Conservation (phyloP, 2,888 invertebrate species). For the Zaprionus obscuricornis region DNA sequence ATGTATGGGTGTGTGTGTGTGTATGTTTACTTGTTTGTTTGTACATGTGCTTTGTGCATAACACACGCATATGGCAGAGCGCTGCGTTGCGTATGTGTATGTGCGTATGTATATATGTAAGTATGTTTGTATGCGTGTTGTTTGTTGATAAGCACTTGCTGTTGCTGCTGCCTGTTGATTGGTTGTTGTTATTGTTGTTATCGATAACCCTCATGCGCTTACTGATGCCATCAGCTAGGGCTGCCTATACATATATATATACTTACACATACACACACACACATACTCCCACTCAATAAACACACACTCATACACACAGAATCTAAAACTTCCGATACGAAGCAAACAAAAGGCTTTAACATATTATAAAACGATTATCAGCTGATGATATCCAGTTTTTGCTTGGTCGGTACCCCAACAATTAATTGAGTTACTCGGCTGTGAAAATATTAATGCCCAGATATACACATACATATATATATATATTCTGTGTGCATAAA, state of each 20-base stretch:
- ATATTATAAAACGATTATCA: conserved; percentile 56
- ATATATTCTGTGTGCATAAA: not conserved
- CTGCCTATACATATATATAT: conserved; percentile 13
- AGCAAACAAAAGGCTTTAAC: conserved; percentile 2
- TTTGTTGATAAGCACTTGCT: conserved; percentile 67
- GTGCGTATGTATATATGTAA: conserved; percentile 2
- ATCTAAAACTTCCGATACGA: no score
- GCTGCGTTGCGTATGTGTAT: conserved; percentile 3
- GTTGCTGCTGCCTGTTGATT: conserved; percentile 31
- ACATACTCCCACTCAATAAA: not conserved
- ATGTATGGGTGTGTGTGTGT: conserved; percentile 13
- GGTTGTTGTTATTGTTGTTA: conserved; percentile 51
- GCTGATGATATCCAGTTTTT: conserved; percentile 34
- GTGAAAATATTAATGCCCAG: conserved; percentile 5
- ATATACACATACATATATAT: not conserved
- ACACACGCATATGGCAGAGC: conserved; percentile 28
- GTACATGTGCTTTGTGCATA: conserved; percentile 59
- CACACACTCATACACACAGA: not conserved
- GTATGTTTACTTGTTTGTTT: no score
- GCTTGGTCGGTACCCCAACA: conserved; percentile 23
- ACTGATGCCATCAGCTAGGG: conserved; percentile 57
- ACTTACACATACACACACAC: not conserved
- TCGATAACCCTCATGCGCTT: conserved; percentile 64
- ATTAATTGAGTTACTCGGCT: conserved; percentile 58
- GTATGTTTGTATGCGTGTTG: conserved; percentile 52